phyloP scores from a whole-genome alignment of 2,797 vertebrate species.

The Leptodactylus fallax region DNA sequence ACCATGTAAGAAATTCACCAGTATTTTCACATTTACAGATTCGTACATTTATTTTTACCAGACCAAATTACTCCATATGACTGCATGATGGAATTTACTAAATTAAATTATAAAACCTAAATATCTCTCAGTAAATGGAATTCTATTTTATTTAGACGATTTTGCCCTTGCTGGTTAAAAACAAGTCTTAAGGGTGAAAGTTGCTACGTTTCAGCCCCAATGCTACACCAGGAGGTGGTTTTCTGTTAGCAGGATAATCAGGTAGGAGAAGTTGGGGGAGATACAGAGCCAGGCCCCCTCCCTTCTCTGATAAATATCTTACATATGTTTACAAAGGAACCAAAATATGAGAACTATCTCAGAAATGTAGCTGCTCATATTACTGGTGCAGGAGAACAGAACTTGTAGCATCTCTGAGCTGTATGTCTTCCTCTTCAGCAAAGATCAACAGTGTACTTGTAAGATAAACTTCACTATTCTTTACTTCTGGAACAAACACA shows the following conservation, averaged over 20 bases:
- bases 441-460: neutral
- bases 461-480: constrained; percentile 11
- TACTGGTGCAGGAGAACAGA: constrained; percentile 41
- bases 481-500: neutral
- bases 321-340: constrained; percentile 52
- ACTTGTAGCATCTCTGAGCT: neutral
- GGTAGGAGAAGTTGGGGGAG: constrained; percentile 62
- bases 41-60: no score
- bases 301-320: constrained; percentile 60
- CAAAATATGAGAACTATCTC: constrained; percentile 61
- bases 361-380: constrained; percentile 58
- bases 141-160: no score
- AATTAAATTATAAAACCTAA: no score
- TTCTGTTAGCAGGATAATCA: constrained; percentile 63
- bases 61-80: neutral
- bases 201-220: no score
- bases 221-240: no score
- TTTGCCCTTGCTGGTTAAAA: no score
- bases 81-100: neutral
- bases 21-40: no score
- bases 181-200: no score
- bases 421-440: constrained; percentile 1
- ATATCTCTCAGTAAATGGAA: no score
- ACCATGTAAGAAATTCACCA: no score
- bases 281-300: constrained; percentile 57